Base-by-base conservation (phyloP, 2,888 invertebrate genomes). In the Eristalis pertinax region DNA sequence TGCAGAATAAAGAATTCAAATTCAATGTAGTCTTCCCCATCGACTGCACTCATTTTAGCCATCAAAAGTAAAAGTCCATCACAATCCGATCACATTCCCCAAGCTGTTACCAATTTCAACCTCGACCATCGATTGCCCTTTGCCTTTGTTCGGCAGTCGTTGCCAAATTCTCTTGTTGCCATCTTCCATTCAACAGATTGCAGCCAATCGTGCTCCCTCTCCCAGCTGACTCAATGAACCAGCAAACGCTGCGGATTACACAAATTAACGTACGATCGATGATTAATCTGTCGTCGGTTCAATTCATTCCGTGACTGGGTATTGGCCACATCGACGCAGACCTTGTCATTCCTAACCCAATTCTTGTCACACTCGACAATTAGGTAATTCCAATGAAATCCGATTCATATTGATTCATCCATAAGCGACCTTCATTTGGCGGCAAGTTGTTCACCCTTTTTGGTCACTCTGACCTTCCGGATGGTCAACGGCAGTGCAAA, bases 381-480 rank as follows among this genome's bases (percentile, higher is more conserved):
- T 70, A 24, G 84, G 84, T 75, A 79, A 79, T 84, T 35, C 58
- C 68, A 83, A 73, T 72, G 22, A 78, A 77, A 77, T 62, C 68
- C 58, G 64, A 64, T 63, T 64, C 64, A 64, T 65, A 38, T 64
- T 56, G 38, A 68, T 35, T 60, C 64, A 70, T 78, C 63, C 76
- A 60, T 35, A 22, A 32, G 35, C 35, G 58, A 29, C 60, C 58
- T 26, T n/a, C 19, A 4, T 10, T 63, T 22, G 0, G n/a, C 43
- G 19, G 15, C 26, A 38, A 50, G 41, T 41, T 75, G 67, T 76
- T 76, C 76, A 76, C 76, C 50, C 60, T 60, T 29, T 68, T 38
- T 58, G 76, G 58, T 60, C 58, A 68, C 13, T 4, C 22, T 75
- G 76, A 41, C 76, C 76, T 76, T 67, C 56, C 10, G 24, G 26